Evolutionary conservation across 1,140 invertebrate species (phyloP).

Genomic region (Myzus persicae): DNA sequence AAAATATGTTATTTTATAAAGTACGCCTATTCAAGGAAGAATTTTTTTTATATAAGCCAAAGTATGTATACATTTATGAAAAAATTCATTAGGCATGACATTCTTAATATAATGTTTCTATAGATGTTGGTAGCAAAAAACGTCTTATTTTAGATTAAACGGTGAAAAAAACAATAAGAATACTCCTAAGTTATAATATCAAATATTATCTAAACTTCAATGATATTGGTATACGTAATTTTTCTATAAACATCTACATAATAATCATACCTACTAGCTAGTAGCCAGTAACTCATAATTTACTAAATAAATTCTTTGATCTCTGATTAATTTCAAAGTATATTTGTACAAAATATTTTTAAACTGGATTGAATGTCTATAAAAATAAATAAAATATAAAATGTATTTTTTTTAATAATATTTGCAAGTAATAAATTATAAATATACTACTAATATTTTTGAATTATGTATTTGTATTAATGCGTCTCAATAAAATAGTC

Average conservation of each 20-base stretch:
- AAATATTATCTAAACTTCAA: background rate
- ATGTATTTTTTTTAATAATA: background rate
- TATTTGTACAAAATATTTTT: background rate
- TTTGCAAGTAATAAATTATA: background rate
- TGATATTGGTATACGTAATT: background rate
- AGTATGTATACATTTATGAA: background rate
- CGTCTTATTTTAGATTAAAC: background rate
- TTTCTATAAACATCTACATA: background rate
- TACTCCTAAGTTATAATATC: background rate
- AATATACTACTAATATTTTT: background rate
- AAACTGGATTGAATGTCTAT: background rate
- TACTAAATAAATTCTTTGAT: background rate
- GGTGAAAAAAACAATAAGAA: background rate
- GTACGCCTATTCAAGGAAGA: background rate
- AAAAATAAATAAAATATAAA: background rate
- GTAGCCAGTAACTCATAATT: background rate
- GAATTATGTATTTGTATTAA: background rate
- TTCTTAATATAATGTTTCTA: background rate
- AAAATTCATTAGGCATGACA: background rate
- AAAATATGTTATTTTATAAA: background rate
- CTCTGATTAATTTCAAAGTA: background rate
- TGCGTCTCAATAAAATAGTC: background rate
- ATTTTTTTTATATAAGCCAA: background rate
- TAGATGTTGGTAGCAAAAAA: background rate
- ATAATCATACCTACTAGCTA: background rate